A percentile compares a stretch with the other conserved stretches of the same genome.
Evolutionary conservation across 2,113 vertebrate species (phyloP).

Genomic region (Callocephalon fimbriatum): DNA sequence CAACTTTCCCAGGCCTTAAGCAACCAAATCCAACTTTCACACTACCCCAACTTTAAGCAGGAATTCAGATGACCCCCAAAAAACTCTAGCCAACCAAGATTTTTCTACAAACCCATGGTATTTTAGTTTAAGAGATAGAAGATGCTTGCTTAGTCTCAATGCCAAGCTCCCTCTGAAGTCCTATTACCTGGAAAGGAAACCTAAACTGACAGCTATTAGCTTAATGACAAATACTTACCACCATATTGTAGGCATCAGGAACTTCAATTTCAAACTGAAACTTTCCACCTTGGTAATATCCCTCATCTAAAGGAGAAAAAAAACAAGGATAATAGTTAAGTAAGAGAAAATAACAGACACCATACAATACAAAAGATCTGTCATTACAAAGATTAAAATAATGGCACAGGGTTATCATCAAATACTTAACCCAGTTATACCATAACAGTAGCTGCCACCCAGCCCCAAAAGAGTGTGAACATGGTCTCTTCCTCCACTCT

Average conservation of each 20-base stretch:
- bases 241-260: conserved; percentile 99
- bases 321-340: background rate
- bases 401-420: accelerated
- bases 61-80: background rate
- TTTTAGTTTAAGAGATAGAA: background rate
- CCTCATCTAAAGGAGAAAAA: conserved; percentile 87
- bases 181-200: background rate
- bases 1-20: background rate
- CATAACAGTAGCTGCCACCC: background rate
- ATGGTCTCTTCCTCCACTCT: accelerated
- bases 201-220: background rate
- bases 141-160: background rate
- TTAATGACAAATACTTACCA: conserved; percentile 85
- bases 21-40: background rate
- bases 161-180: background rate
- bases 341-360: background rate
- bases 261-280: conserved; percentile 98
- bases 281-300: conserved; percentile 97
- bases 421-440: background rate
- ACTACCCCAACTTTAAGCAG: background rate
- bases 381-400: background rate
- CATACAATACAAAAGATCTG: background rate
- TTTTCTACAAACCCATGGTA: background rate
- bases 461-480: background rate
- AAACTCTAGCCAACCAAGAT: background rate